Base-by-base conservation (phyloP, 2,113 vertebrate species). In the Psittacara wagleri region DNA sequence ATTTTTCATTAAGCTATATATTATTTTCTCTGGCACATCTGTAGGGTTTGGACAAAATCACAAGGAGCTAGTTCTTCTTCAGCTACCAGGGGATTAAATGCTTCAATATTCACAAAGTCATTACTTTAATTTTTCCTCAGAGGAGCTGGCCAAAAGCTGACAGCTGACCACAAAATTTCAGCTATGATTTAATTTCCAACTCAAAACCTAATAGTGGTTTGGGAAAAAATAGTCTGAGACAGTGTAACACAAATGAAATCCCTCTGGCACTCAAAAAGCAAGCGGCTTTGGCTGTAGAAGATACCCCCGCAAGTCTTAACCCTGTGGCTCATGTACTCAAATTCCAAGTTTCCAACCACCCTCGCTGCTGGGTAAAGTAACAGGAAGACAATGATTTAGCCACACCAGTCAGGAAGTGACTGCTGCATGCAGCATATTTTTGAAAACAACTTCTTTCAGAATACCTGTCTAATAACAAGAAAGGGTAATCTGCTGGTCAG, bases 121-220 rank as follows among this genome's bases (percentile, higher is more conserved):
- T 64, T 59, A 86, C 69, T 78, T 75, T 61, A 94, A 88, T 83
- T 93, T 96, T 94, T 85, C 68, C 83, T 96, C 90, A 93, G 74
- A 96, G 46, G 70, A 92, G 69, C 29, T 95, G 83, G 88, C 84
- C 80, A 81, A 95, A 90, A 96, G 63, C 73, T 92, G 83, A 78
- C 86, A 95, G 83, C 69, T 97, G 91, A 97, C 96, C 98, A 97
- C 97, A 97, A 95, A 96, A 97, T 92, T 95, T 97, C 94, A 97
- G 95, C 90, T 96, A 86, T 55, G 57, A 96, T 94, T 98, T 78
- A 52, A 54, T 95, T 96, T 94, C 90, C 90, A 95, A 91, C 74
- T 96, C 96, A 96, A 97, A 89, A 79, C 43, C 70, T 91, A 93
- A 27, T 24, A 72, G 80, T 63, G 93, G 91, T 95, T 93, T 95